phyloP scores from a whole-genome alignment of 1,140 invertebrate species.

The Spodoptera frugiperda region DNA sequence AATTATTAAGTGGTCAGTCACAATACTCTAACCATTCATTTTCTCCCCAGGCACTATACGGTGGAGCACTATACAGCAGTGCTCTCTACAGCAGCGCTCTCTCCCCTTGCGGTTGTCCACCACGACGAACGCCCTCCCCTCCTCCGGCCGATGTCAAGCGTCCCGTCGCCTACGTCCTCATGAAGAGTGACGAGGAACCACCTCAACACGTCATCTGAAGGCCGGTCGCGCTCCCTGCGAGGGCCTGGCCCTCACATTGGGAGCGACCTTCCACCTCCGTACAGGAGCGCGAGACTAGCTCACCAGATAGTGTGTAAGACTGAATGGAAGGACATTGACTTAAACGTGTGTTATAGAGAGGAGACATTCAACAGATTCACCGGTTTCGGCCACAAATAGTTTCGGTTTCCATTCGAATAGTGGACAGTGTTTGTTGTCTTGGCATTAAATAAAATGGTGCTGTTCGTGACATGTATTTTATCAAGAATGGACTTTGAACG shows the following conservation, averaged over 20 bases:
- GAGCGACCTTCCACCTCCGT: slow-evolving; percentile 80
- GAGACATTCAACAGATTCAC: background rate
- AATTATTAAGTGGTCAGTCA: no score
- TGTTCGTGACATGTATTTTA: slow-evolving; percentile 25
- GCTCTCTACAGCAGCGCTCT: slow-evolving; percentile 87
- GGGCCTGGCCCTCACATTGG: slow-evolving; percentile 86
- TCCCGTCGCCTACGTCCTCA: slow-evolving; percentile 86
- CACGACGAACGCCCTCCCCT: slow-evolving; percentile 85
- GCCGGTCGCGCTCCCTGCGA: slow-evolving; percentile 91
- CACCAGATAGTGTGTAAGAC: slow-evolving; percentile 75
- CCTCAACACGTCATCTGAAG: slow-evolving; percentile 93
- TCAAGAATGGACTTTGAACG: slow-evolving; percentile 1
- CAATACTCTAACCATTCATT: slow-evolving; percentile 6
- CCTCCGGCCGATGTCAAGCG: slow-evolving; percentile 83
- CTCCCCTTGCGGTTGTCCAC: slow-evolving; percentile 83
- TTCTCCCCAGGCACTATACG: slow-evolving; percentile 77
- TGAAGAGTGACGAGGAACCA: slow-evolving; percentile 86
- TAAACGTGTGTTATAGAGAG: slow-evolving; percentile 10
- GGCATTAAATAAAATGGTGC: slow-evolving; percentile 34
- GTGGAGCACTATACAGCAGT: slow-evolving; percentile 83
- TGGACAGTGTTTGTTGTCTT: background rate
- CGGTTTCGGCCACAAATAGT: slow-evolving; percentile 3
- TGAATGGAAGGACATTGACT: slow-evolving; percentile 30
- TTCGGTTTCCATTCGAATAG: background rate
- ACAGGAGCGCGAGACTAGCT: slow-evolving; percentile 66